Percentiles rank a stretch among this genome's conserved stretches.
These are phyloP conservation scores for Enteromius anoplus DNA, from an alignment of 2,797 vertebrate genomes.

Conservation along the genomic window DNA sequence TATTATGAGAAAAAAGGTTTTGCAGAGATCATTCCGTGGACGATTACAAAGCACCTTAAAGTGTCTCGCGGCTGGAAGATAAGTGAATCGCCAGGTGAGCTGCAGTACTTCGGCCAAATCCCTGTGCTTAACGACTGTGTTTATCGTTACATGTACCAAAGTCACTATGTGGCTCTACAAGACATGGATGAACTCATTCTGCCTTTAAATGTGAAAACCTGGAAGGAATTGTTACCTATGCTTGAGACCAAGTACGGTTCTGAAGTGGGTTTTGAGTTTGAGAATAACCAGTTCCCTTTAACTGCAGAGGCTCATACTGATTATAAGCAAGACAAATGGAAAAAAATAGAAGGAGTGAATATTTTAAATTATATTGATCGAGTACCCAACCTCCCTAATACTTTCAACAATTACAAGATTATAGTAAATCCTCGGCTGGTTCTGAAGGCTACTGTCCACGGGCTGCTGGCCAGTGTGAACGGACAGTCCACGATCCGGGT, in stretches of 20 bases:
- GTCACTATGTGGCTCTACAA: conserved; percentile 68
- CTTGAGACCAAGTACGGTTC: conserved; percentile 45
- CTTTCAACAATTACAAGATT: conserved; percentile 54
- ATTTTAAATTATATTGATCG: conserved; percentile 63
- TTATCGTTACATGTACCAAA: conserved; percentile 73
- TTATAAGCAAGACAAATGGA: conserved; percentile 43
- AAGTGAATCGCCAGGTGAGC: conserved; percentile 40
- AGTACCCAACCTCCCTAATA: background rate
- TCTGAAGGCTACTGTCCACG: conserved; percentile 54
- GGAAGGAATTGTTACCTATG: conserved; percentile 63
- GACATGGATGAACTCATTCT: conserved; percentile 74
- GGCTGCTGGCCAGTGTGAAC: background rate
- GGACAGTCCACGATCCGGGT: conserved; percentile 14
- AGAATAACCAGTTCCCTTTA: conserved; percentile 57
- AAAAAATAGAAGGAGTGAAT: conserved; percentile 56
- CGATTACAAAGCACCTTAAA: conserved; percentile 40
- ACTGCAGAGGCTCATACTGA: background rate
- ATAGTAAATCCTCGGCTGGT: conserved; percentile 66
- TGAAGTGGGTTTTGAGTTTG: conserved; percentile 59
- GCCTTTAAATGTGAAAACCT: conserved; percentile 61
- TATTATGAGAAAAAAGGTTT: conserved; percentile 65
- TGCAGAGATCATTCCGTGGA: conserved; percentile 71
- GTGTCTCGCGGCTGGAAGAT: conserved; percentile 60
- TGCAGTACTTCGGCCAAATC: conserved; percentile 74
- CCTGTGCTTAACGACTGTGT: conserved; percentile 71